Percentiles rank a stretch among this genome's conserved stretches.
phyloP scores from a whole-genome alignment of 2,888 invertebrate genomes.

The Clitarchus hookeri region DNA sequence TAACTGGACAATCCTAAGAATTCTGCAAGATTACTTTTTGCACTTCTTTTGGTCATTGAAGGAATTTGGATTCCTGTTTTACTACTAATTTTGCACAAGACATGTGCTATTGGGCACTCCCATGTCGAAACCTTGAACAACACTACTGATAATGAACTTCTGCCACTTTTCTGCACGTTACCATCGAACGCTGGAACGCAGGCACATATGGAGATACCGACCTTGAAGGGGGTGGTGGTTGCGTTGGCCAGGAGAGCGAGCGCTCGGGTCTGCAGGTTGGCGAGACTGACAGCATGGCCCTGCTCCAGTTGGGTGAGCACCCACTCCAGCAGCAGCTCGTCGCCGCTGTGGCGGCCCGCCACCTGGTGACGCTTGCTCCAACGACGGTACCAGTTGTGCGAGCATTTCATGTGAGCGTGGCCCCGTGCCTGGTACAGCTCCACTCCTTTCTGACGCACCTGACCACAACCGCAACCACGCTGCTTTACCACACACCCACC shows the following conservation, averaged over 20 bases:
- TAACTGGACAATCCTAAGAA: too few relatives aligned
- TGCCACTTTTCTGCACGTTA: too few relatives aligned
- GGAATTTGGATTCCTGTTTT: too few relatives aligned
- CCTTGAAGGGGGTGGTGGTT: slow-evolving; percentile 24
- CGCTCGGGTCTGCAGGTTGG: slow-evolving; percentile 46
- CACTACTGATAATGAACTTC: too few relatives aligned
- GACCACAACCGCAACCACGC: neutral
- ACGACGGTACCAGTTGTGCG: slow-evolving; percentile 49
- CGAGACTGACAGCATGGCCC: slow-evolving; percentile 47
- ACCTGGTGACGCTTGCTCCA: slow-evolving; percentile 46
- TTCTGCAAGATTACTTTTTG: too few relatives aligned
- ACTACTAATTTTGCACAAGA: too few relatives aligned
- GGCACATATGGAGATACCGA: neutral
- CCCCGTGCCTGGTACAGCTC: slow-evolving; percentile 47
- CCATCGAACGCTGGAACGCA: too few relatives aligned
- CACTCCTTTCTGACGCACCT: slow-evolving; percentile 48
- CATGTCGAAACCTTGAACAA: too few relatives aligned
- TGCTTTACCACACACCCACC: too few relatives aligned
- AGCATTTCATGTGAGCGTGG: slow-evolving; percentile 46
- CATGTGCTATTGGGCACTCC: too few relatives aligned
- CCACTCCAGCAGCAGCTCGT: slow-evolving; percentile 47
- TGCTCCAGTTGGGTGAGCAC: slow-evolving; percentile 48
- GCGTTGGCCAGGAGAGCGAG: slow-evolving; percentile 21
- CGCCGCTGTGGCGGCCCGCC: slow-evolving; percentile 39
- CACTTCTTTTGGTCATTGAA: too few relatives aligned